Conservation (phyloP, 2,797 vertebrate species). For the Lepilemur septentrionalis region DNA sequence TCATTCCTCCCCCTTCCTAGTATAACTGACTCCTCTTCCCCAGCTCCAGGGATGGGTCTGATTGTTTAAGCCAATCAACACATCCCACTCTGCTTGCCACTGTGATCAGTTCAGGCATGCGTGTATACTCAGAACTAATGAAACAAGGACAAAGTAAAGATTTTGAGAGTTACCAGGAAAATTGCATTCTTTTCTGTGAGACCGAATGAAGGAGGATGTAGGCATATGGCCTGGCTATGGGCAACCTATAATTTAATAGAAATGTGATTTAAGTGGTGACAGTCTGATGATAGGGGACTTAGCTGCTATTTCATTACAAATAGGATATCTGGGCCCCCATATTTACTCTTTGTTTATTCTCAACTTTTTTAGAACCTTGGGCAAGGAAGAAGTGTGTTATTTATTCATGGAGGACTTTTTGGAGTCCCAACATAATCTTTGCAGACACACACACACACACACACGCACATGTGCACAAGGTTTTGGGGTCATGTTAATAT, state of each 20-base stretch:
- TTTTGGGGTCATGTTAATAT: neutral
- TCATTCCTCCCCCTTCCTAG: neutral
- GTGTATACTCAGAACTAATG: neutral
- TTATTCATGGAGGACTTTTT: neutral
- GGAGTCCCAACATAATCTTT: neutral
- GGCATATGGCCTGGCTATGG: neutral
- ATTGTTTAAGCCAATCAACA: neutral
- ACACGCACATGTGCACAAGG: neutral
- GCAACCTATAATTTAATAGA: neutral
- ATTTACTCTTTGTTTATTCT: constrained; percentile 5
- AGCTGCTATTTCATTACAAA: neutral
- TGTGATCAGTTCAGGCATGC: neutral
- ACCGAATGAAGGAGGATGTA: neutral
- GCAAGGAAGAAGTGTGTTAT: neutral
- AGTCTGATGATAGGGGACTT: neutral
- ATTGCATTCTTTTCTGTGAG: neutral
- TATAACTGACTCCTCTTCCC: neutral
- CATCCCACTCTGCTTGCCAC: neutral
- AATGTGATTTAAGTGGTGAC: neutral
- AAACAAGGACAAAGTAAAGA: neutral
- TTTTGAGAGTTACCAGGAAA: neutral
- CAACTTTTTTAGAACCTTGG: neutral
- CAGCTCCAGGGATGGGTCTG: neutral
- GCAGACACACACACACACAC: neutral
- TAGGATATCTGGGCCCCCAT: neutral